A percentile compares a stretch with the other conserved stretches of the same genome.
Evolutionary conservation across 2,888 invertebrate genomes (phyloP).

Genomic region (Prosopocoilus inquinatus): DNA sequence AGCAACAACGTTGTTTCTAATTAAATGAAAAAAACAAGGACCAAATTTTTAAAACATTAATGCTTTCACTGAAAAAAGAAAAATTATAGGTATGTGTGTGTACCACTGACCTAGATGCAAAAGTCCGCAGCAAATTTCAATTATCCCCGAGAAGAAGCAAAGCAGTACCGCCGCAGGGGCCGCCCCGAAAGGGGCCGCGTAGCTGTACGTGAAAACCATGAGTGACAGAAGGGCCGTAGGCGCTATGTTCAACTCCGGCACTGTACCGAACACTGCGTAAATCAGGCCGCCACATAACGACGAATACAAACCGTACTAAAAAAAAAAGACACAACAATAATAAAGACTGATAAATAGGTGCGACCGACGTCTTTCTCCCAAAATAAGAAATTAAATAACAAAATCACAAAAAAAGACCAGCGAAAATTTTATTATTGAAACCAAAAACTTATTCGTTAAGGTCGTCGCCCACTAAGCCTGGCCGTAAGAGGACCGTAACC

Average conservation of each 20-base stretch:
- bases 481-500: too few relatives aligned
- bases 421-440: neutral
- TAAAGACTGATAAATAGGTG: too few relatives aligned
- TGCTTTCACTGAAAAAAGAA: neutral
- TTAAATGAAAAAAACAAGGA: too few relatives aligned
- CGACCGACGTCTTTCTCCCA: too few relatives aligned
- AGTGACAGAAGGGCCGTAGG: conserved; percentile 78
- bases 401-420: neutral
- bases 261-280: conserved; percentile 75
- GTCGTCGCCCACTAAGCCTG: too few relatives aligned
- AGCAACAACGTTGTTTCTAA: too few relatives aligned
- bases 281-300: conserved; percentile 76
- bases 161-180: conserved; percentile 63
- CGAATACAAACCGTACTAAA: conserved; percentile 81
- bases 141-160: conserved; percentile 64
- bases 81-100: too few relatives aligned
- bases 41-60: too few relatives aligned
- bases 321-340: conserved; percentile 34
- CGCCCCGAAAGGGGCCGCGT: conserved; percentile 47
- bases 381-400: too few relatives aligned
- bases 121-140: conserved; percentile 63
- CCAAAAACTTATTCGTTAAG: too few relatives aligned
- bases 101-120: conserved; percentile 60
- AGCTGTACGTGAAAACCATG: conserved; percentile 66
- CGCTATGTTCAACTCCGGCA: conserved; percentile 64